Base-by-base conservation (phyloP, 1,140 invertebrate genomes). In the Drosophila bifasciata region DNA sequence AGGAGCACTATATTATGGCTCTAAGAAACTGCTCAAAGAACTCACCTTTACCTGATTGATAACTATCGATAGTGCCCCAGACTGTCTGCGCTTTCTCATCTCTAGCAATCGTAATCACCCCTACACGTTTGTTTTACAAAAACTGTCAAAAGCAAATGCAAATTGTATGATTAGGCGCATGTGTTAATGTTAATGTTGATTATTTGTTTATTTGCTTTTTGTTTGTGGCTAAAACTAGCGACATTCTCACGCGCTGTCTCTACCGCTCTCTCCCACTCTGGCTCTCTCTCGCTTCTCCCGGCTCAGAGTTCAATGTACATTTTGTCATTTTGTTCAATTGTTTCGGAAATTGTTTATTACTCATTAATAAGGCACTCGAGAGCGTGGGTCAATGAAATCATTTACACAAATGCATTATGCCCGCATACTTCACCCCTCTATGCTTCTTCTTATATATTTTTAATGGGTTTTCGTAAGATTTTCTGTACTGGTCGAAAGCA, bases 321-420 rank as follows among this genome's bases (percentile, higher is more conserved):
- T 79, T 59, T 75, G 72, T 76, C 72, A 74, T 73, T 64, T 55
- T 72, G 67, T 58, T 85, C 70, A 76, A 85, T 85, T 79, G 76
- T 64, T 79, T 86, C 73, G 80, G 81, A 85, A 85, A 86, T 86
- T 80, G 73, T 76, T 85, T 73, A 86, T 85, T 86, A 79, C 67
- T 85, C 80, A 84, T 64, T 64, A 68, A 19, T 48, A 57, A 73
- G 52, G 50, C 63, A 74, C 57, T 76, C 59, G 56, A 36, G 48
- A 46, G 72, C 53, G 23, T 73, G 76, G 80, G 80, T 86, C 81
- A 85, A 86, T 76, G 76, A 85, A 85, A 85, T 85, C 72, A 80
- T 86, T 85, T 69, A 39, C 78, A 79, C 72, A 72, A 57, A 67
- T 86, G 72, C 71, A 84, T 57, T 11, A 11, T 36, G 0, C 9